These are phyloP conservation scores for Macaca fascicularis DNA, from an alignment of 2,113 vertebrate species.

Conservation along the genomic window DNA sequence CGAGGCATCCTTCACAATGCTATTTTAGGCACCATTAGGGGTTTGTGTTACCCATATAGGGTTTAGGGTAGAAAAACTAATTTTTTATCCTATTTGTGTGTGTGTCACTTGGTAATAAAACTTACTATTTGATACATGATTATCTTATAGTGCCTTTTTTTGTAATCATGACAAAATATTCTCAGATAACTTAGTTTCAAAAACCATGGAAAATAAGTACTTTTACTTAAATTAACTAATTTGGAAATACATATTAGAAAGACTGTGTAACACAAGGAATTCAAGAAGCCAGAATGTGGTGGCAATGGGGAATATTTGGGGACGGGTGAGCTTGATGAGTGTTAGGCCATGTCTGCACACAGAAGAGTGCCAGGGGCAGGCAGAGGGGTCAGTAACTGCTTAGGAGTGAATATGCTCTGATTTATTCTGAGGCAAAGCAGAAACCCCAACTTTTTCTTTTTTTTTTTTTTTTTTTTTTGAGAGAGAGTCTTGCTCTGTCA, in stretches of 20 bases:
- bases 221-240: not conserved
- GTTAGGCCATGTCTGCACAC: not conserved
- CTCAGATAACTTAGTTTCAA: not conserved
- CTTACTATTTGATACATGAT: constrained; percentile 26
- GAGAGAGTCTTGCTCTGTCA: too few species aligned
- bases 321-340: not conserved
- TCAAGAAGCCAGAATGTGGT: not conserved
- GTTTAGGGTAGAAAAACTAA: not conserved
- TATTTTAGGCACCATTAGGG: not conserved
- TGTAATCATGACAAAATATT: not conserved
- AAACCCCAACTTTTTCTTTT: not conserved
- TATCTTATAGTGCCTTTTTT: not conserved
- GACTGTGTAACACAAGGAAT: not conserved
- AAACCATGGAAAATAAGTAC: not conserved
- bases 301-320: accelerated
- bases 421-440: not conserved
- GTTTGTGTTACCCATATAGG: not conserved
- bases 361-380: not conserved
- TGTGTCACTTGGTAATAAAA: not conserved
- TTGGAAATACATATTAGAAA: not conserved
- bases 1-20: not conserved
- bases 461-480: too few species aligned
- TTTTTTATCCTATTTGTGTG: not conserved
- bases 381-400: not conserved
- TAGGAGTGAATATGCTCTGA: not conserved